These are phyloP conservation scores for Drosophila sechellia DNA, from an alignment of 1,140 invertebrate species.

Conservation along the genomic window DNA sequence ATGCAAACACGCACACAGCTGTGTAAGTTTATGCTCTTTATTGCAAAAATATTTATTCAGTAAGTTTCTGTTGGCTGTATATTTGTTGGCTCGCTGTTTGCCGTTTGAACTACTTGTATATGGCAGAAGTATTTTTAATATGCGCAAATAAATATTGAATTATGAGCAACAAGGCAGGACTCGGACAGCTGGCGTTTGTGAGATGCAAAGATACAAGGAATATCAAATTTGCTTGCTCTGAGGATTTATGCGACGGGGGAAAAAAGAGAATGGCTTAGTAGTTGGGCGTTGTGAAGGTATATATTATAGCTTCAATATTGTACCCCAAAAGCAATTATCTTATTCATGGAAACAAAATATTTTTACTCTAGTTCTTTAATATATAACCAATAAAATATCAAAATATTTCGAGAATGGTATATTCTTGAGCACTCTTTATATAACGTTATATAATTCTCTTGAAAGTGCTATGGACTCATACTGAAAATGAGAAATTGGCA, in stretches of 20 bases:
- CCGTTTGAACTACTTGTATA: slow-evolving; percentile 59
- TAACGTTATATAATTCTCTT: not conserved
- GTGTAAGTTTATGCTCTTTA: slow-evolving; percentile 58
- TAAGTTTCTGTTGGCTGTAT: slow-evolving; percentile 61
- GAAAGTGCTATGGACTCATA: not conserved
- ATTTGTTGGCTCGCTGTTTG: slow-evolving; percentile 28
- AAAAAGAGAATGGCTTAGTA: slow-evolving; percentile 21
- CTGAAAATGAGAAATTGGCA: not conserved
- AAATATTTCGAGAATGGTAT: not conserved
- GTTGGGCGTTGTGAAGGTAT: slow-evolving; percentile 5
- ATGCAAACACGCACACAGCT: slow-evolving; percentile 23
- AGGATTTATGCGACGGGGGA: slow-evolving; percentile 26
- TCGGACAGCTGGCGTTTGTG: slow-evolving; percentile 32
- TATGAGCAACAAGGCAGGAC: slow-evolving; percentile 28
- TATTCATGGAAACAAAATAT: not conserved
- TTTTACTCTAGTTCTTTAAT: not conserved
- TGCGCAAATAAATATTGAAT: slow-evolving; percentile 70
- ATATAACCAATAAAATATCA: too few species aligned
- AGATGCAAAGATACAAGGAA: slow-evolving; percentile 36
- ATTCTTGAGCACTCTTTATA: too few species aligned
- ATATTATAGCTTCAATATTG: slow-evolving; percentile 11
- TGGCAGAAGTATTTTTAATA: slow-evolving; percentile 71
- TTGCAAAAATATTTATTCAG: slow-evolving; percentile 75
- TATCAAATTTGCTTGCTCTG: slow-evolving; percentile 40
- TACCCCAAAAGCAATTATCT: slow-evolving; percentile 3